phyloP scores from a whole-genome alignment of 2,888 invertebrate species.

The Slavum lentiscoides region DNA sequence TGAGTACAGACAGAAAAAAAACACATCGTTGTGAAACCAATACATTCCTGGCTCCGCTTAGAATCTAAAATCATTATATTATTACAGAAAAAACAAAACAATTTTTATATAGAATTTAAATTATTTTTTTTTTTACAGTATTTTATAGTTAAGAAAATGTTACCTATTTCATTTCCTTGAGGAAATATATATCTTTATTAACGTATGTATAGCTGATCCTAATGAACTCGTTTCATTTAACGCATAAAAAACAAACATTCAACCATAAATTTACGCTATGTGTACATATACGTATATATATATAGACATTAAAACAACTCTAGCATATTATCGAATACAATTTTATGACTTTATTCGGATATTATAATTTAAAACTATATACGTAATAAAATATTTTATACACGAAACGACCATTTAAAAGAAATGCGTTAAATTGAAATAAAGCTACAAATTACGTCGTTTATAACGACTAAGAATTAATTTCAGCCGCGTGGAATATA shows the following conservation, averaged over 20 bases:
- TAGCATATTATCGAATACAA: slow-evolving; percentile 3
- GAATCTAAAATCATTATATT: too few species aligned
- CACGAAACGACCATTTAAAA: slow-evolving; percentile 1
- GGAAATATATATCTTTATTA: too few species aligned
- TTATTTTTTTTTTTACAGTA: too few species aligned
- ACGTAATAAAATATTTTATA: slow-evolving; percentile 5
- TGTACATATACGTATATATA: too few species aligned
- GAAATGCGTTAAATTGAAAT: slow-evolving; percentile 18
- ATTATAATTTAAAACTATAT: neutral
- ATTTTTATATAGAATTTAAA: too few species aligned
- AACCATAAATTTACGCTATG: slow-evolving; percentile 10
- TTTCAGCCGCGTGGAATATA: neutral
- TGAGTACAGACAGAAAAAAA: too few species aligned
- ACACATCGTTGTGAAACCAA: too few species aligned
- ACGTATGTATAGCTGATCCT: too few species aligned
- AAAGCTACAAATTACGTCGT: slow-evolving; percentile 27
- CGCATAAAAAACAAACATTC: neutral
- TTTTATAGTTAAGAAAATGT: too few species aligned
- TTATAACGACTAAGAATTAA: neutral
- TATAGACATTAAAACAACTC: slow-evolving; percentile 20
- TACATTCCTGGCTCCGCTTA: too few species aligned
- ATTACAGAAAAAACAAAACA: too few species aligned
- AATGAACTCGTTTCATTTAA: neutral
- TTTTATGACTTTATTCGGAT: slow-evolving; percentile 30
- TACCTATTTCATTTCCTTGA: too few species aligned